Conservation (phyloP, 2,888 invertebrate genomes). For the Sialis lutaria region DNA sequence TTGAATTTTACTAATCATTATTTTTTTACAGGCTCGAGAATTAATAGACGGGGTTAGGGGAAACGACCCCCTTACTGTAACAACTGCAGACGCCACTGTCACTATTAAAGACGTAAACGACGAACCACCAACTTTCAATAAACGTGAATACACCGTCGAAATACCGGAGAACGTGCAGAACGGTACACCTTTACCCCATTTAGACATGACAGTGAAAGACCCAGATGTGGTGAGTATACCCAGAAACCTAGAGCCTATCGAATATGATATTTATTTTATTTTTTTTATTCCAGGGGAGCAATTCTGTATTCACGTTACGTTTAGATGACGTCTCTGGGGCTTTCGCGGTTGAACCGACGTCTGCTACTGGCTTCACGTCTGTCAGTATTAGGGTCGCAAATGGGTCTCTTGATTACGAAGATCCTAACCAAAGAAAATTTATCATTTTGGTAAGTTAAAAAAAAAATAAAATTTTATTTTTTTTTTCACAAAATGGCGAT, state of each 20-base stretch:
- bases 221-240: constrained; percentile 55
- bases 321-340: constrained; percentile 66
- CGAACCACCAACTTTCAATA: constrained; percentile 70
- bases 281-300: constrained; percentile 49
- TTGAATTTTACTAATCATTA: constrained; percentile 1
- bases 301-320: constrained; percentile 65
- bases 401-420: constrained; percentile 71
- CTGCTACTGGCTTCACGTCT: constrained; percentile 62
- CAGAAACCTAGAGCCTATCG: neutral
- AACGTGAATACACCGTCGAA: constrained; percentile 60
- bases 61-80: constrained; percentile 47
- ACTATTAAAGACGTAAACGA: constrained; percentile 82
- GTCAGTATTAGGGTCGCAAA: constrained; percentile 69
- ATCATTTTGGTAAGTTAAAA: constrained; percentile 49
- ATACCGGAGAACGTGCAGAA: constrained; percentile 68
- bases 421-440: constrained; percentile 81
- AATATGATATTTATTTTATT: neutral
- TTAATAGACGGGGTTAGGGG: constrained; percentile 52
- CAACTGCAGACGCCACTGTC: constrained; percentile 57
- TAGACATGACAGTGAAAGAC: constrained; percentile 75
- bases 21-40: constrained; percentile 47
- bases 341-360: constrained; percentile 67
- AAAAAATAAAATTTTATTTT: constrained; percentile 1
- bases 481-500: no score
- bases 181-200: constrained; percentile 61